Conservation (phyloP, 2,888 invertebrate species). For the Eilema griseolum region DNA sequence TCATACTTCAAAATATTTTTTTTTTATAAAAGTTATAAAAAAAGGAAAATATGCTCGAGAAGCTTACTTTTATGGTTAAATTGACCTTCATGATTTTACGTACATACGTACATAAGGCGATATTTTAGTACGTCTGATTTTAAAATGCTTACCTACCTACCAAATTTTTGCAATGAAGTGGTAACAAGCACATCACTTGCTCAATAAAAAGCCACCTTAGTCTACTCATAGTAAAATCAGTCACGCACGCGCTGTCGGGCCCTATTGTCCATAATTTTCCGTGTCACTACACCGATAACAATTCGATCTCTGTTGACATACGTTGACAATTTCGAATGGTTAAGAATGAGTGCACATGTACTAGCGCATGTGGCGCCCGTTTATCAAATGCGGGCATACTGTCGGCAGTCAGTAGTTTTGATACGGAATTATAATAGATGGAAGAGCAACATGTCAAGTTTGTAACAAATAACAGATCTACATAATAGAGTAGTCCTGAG, state of each 20-base stretch:
- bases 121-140: neutral
- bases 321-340: conserved; percentile 18
- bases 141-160: neutral
- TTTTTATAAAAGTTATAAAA: neutral
- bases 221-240: neutral
- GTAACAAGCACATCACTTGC: neutral
- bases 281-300: neutral
- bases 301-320: neutral
- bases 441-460: conserved; percentile 28
- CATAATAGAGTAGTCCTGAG: too few species aligned
- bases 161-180: neutral
- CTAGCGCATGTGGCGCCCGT: conserved; percentile 44
- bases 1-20: neutral
- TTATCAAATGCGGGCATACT: conserved; percentile 55
- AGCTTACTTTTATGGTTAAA: neutral
- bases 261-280: conserved; percentile 5
- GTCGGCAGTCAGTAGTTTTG: conserved; percentile 30
- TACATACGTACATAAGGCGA: neutral
- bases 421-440: conserved; percentile 40
- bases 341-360: conserved; percentile 44
- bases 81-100: too few species aligned
- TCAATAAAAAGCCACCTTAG: neutral
- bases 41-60: neutral
- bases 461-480: conserved; percentile 29
- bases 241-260: neutral